These are phyloP conservation scores for Sminthurinus aureus DNA, from an alignment of 2,888 invertebrate genomes.

Conservation along the genomic window DNA sequence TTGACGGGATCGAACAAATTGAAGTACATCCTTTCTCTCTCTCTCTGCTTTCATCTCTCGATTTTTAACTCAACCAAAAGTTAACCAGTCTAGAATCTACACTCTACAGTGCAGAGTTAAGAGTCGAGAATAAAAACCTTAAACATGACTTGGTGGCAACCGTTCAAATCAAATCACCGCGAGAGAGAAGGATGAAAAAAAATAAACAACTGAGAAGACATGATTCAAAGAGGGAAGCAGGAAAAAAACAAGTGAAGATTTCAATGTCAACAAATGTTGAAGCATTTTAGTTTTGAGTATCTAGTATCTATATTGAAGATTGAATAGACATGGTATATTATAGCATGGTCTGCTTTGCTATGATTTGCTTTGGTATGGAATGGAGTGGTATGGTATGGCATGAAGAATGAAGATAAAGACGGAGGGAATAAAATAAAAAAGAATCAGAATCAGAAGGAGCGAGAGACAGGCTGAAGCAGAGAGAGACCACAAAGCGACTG, in stretches of 20 bases:
- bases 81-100: not conserved
- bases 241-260: slow-evolving; percentile 33
- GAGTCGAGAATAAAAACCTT: slow-evolving; percentile 1
- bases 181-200: not conserved
- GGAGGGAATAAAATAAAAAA: too few relatives aligned
- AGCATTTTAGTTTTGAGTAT: not conserved
- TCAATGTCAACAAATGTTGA: slow-evolving; percentile 29
- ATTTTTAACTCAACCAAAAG: not conserved
- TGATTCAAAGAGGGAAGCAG: not conserved
- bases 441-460: too few relatives aligned
- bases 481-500: slow-evolving; percentile 33
- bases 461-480: too few relatives aligned
- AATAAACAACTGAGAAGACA: not conserved
- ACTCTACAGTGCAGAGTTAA: not conserved
- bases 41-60: not conserved
- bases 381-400: too few relatives aligned
- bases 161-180: not conserved
- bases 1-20: slow-evolving; percentile 16
- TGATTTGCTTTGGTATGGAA: too few relatives aligned
- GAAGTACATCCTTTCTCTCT: slow-evolving; percentile 14
- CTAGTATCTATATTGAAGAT: too few relatives aligned
- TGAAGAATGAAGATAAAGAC: too few relatives aligned
- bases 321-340: too few relatives aligned
- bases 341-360: too few relatives aligned
- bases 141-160: slow-evolving; percentile 7